Evolutionary conservation across 2,113 vertebrate genomes (phyloP), one percentile per base, ranked within the genome.

Genomic region (Bucco capensis): DNA sequence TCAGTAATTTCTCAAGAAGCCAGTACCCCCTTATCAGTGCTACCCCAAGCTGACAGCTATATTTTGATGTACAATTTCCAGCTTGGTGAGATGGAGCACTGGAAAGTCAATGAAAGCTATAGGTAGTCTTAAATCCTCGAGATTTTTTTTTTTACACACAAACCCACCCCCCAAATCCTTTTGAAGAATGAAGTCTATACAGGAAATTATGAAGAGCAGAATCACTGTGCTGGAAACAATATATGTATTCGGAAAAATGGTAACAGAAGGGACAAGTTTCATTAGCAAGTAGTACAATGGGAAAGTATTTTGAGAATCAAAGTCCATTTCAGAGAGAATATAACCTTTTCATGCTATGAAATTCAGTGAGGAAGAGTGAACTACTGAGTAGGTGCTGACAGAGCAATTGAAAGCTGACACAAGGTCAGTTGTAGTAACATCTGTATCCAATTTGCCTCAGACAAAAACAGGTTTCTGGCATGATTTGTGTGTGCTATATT

Each of bases 51-150:
- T 19, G 38, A 46, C 33, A 47, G 47, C n/a, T 42, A 3, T 49
- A 50, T 66, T 54, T 31, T 44, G 11, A 17, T 9, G 27, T 19
- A 46, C 8, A 25, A 9, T 35, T 44, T 10, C 22, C 46, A 51
- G 0, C 37, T 37, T 2, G 1, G 42, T 6, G 18, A 76, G 53
- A 22, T 5, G 44, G 14, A 18, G 5, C 19, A 23, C 7, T 53
- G 14, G 12, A n/a, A 60, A 44, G 28, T 67, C 67, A 30, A 6
- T 17, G 22, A 42, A 30, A 75, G 40, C 9, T 75, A 16, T 1
- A 25, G 9, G 30, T 49, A 40, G 25, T 61, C 30, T 33, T 25
- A 38, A 62, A 30, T 47, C 62, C 33, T 54, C 56, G 54, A 33
- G 30, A 62, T 14, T 58, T 58, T 24, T n/a, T n/a, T n/a, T n/a